Conservation (phyloP, 2,888 invertebrate genomes). For the Drosophila leonis region DNA sequence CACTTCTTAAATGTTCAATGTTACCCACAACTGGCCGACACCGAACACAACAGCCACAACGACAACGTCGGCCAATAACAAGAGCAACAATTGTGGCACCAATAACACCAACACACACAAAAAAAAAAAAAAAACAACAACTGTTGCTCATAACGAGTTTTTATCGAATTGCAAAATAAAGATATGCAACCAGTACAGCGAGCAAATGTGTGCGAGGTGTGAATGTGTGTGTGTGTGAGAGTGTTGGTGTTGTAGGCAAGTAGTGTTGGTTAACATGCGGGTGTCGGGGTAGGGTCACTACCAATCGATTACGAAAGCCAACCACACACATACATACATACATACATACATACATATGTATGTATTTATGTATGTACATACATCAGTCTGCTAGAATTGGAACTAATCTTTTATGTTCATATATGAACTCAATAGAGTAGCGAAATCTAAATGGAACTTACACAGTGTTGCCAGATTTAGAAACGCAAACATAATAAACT, state of each 20-base stretch:
- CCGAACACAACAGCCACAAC: slow-evolving; percentile 41
- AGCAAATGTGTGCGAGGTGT: slow-evolving; percentile 48
- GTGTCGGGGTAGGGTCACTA: slow-evolving; percentile 57
- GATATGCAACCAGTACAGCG: slow-evolving; percentile 67
- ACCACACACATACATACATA: slow-evolving; percentile 19
- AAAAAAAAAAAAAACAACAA: slow-evolving; percentile 37
- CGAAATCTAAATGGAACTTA: slow-evolving; percentile 1
- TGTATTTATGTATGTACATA: slow-evolving; percentile 24
- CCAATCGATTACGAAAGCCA: slow-evolving; percentile 58
- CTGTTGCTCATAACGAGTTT: slow-evolving; percentile 77
- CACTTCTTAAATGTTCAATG: slow-evolving; percentile 80
- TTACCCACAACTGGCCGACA: slow-evolving; percentile 68
- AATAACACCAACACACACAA: slow-evolving; percentile 58
- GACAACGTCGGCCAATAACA: slow-evolving; percentile 69
- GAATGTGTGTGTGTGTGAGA: slow-evolving; percentile 30
- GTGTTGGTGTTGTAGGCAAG: slow-evolving; percentile 8
- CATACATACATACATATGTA: slow-evolving; percentile 3
- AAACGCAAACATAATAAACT: slow-evolving; percentile 10
- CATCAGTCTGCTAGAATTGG: slow-evolving; percentile 26
- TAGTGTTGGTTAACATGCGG: slow-evolving; percentile 42
- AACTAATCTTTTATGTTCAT: slow-evolving; percentile 11
- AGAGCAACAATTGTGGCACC: slow-evolving; percentile 81
- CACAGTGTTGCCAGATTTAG: slow-evolving; percentile 13
- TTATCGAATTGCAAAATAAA: slow-evolving; percentile 79
- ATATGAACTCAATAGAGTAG: slow-evolving; percentile 33